Percentiles rank a stretch among this genome's conserved stretches.
Evolutionary conservation across 2,113 vertebrate genomes (phyloP).

Genomic region (Apus apus): DNA sequence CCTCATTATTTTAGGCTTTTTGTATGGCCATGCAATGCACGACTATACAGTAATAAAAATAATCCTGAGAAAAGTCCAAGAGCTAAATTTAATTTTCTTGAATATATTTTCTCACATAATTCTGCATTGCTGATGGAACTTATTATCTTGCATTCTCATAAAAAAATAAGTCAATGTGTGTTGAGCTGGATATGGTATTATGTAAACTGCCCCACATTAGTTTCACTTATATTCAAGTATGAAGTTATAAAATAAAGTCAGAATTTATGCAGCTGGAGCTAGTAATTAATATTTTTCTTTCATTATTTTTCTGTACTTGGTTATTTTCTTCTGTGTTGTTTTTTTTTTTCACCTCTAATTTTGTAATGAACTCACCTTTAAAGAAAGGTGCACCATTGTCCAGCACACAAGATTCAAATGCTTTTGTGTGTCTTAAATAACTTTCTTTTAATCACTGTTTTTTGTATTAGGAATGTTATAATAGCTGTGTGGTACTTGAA

Average conservation of each 20-base stretch:
- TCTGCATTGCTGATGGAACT: background rate
- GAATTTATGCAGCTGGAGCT: background rate
- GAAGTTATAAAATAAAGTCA: background rate
- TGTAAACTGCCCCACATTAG: fast-evolving
- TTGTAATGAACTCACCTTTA: background rate
- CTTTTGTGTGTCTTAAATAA: background rate
- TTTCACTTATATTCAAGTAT: background rate
- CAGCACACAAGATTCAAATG: background rate
- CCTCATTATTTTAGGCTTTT: conserved; percentile 19
- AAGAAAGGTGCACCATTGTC: background rate
- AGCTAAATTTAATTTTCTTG: background rate
- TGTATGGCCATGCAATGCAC: background rate
- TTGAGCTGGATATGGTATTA: background rate
- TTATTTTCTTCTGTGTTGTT: background rate
- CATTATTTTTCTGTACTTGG: background rate
- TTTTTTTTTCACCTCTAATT: background rate
- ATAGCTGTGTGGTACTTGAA: background rate
- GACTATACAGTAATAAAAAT: conserved; percentile 16
- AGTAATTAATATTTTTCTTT: background rate
- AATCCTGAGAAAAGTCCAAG: background rate
- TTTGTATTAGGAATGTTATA: background rate
- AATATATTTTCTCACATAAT: conserved; percentile 9
- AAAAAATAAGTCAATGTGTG: background rate
- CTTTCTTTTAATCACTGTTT: background rate
- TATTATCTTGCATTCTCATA: background rate